These are phyloP conservation scores for Grantiella picta DNA, from an alignment of 2,113 vertebrate genomes.

Conservation along the genomic window DNA sequence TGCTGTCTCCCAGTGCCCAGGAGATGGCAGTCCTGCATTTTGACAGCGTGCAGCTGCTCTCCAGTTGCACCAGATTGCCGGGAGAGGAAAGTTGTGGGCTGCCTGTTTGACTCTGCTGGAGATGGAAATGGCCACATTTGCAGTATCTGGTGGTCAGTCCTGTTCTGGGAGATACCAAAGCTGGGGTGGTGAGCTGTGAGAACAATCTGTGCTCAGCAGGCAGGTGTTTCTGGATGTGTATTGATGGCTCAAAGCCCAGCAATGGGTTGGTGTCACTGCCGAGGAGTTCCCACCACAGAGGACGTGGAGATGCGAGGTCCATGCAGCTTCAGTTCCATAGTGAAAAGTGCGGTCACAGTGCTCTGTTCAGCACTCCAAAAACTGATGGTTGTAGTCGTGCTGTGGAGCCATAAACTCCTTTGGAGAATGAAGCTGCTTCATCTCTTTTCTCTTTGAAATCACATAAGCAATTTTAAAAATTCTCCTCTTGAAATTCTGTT, in stretches of 20 bases:
- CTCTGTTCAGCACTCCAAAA: background rate
- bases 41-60: background rate
- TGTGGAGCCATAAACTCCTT: background rate
- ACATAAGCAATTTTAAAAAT: background rate
- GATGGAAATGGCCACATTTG: background rate
- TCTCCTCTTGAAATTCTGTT: background rate
- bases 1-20: background rate
- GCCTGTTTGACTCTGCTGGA: background rate
- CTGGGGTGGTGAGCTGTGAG: background rate
- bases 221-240: rapidly evolving
- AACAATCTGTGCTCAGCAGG: background rate
- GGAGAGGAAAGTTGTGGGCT: background rate
- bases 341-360: background rate
- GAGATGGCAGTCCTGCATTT: slow-evolving; percentile 21
- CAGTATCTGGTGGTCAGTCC: background rate
- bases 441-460: background rate
- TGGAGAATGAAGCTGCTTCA: background rate
- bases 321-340: background rate
- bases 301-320: background rate
- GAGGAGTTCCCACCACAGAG: background rate
- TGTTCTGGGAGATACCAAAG: background rate
- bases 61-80: background rate
- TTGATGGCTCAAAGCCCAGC: background rate
- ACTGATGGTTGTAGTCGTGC: background rate
- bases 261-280: background rate